Conservation (phyloP, 2,113 vertebrate species). For the Xyliphius kryptos region DNA sequence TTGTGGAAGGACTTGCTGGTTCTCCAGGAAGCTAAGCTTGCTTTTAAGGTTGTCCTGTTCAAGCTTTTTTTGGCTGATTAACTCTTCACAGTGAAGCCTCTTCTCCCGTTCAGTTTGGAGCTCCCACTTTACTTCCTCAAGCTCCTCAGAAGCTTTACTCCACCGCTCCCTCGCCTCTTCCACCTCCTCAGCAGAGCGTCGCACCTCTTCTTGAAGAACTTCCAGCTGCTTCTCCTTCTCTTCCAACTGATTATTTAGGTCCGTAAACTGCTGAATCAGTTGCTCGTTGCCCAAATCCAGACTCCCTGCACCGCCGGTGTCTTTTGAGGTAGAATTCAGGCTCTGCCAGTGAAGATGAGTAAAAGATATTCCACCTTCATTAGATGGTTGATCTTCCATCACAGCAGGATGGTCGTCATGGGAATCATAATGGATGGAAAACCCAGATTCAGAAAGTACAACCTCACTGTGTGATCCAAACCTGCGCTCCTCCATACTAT, state of each 20-base stretch:
- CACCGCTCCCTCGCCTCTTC: constrained; percentile 62
- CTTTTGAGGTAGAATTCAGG: constrained; percentile 35
- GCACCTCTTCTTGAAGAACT: constrained; percentile 54
- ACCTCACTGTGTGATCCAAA: constrained; percentile 59
- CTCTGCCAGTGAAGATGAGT: constrained; percentile 29
- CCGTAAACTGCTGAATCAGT: constrained; percentile 57
- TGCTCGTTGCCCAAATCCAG: constrained; percentile 46
- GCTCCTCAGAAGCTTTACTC: constrained; percentile 53
- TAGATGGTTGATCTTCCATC: constrained; percentile 12
- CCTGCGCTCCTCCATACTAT: constrained; percentile 44
- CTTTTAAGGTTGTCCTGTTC: constrained; percentile 50
- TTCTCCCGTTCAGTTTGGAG: constrained; percentile 48
- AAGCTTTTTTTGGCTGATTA: constrained; percentile 46
- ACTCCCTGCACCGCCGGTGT: constrained; percentile 13
- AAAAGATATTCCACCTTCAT: constrained; percentile 37
- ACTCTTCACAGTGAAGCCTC: constrained; percentile 35
- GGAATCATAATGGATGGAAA: constrained; percentile 35
- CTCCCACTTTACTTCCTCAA: constrained; percentile 45
- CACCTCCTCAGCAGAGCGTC: constrained; percentile 51
- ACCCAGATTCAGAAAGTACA: constrained; percentile 52
- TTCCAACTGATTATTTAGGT: constrained; percentile 60
- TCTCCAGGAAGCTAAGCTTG: constrained; percentile 46
- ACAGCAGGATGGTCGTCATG: background rate
- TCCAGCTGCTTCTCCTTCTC: constrained; percentile 58
- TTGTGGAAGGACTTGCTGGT: constrained; percentile 11